phyloP scores from a whole-genome alignment of 1,140 invertebrate genomes.

The Limonius californicus region DNA sequence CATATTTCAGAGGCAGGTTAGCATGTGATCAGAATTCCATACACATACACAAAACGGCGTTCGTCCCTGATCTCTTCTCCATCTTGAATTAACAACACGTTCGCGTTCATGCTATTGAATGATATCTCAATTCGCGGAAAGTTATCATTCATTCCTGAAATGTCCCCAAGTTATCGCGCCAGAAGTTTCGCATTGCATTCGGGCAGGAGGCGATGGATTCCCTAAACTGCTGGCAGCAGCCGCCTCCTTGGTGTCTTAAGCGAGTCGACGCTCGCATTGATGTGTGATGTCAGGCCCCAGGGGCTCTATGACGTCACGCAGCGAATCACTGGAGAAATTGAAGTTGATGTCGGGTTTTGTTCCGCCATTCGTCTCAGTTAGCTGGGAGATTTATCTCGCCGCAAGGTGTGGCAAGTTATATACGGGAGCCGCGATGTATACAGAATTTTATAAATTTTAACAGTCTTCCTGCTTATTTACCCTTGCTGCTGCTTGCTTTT shows the following conservation, averaged over 20 bases:
- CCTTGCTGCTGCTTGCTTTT: not conserved
- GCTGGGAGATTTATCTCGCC: slow-evolving; percentile 25
- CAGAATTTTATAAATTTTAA: slow-evolving; percentile 15
- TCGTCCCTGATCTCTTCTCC: not conserved
- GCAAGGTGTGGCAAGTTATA: slow-evolving; percentile 19
- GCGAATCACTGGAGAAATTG: slow-evolving; percentile 28
- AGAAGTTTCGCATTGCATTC: slow-evolving; percentile 1
- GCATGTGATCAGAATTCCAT: no score
- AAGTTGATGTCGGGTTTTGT: slow-evolving; percentile 26
- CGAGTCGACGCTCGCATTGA: slow-evolving; percentile 21
- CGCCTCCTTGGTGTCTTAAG: not conserved
- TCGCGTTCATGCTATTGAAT: not conserved
- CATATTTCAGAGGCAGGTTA: no score
- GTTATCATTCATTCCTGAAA: not conserved
- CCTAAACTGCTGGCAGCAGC: not conserved
- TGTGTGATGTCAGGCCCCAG: slow-evolving; percentile 20
- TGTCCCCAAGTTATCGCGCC: slow-evolving; percentile 5
- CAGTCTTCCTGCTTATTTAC: not conserved
- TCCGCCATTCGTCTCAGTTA: slow-evolving; percentile 28
- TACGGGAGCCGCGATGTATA: not conserved
- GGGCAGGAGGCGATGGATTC: not conserved
- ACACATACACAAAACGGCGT: not conserved
- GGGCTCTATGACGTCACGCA: slow-evolving; percentile 19
- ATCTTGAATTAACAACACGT: slow-evolving; percentile 7
- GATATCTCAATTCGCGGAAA: not conserved